Evolutionary conservation across 2,888 invertebrate genomes (phyloP), one percentile per base, ranked within the genome.

Genomic region (Cheilosia urbana): DNA sequence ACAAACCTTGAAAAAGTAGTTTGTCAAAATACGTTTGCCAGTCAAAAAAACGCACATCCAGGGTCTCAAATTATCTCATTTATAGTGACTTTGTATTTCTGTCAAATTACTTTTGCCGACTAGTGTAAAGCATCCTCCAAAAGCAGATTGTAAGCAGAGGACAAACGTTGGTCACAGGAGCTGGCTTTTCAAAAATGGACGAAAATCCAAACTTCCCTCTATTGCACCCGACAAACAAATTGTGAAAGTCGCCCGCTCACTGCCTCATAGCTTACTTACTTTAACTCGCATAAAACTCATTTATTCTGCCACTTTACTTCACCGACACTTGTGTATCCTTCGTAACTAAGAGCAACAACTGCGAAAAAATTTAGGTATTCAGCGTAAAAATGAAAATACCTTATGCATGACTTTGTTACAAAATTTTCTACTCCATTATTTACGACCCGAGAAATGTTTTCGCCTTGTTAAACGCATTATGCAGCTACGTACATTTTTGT

Each of bases 221-320:
- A 11, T 11, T 34, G 11, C 11, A 37, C 13, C 4, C 13, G 37
- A 11, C 13, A 37, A 37, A 13, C 4, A 13, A 4, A 37, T 37
- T 37, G 13, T 37, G 4, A 37, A 37, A 37, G 37, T 13, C 4
- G n/a, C 45, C 15, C 6, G 2, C 7, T n/a, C n/a, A 2, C 7
- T 45, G 9, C 7, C 24, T 34, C 45, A 47, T 2, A 42, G 4
- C 5, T 42, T 9, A 58, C 37, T 21, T 37, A 69, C 49, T 71
- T 71, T 37, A 49, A 58, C 49, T 71, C 58, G 5, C 47, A 68
- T 57, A 30, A 57, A 68, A 68, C 30, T 68, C 68, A 68, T 55
- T 53, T 49, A 60, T 42, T 24, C n/a, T 47, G 45, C 47, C 58
- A 58, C 57, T 49, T 40, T 58, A 47, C 21, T n/a, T 21, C n/a